phyloP scores from a whole-genome alignment of 2,113 vertebrate genomes.

The Hippolais icterina region DNA sequence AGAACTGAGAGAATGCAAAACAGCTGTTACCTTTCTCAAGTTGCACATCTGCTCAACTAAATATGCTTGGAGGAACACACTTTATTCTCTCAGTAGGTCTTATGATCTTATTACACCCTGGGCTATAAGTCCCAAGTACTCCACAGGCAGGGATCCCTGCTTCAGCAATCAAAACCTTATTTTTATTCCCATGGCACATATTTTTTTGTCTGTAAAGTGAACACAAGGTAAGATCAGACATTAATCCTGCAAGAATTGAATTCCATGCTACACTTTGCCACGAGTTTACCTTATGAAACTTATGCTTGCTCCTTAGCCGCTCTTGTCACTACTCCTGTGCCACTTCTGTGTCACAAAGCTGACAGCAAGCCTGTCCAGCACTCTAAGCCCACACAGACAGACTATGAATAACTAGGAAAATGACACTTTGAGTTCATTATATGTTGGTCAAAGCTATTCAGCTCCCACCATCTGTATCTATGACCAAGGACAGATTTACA shows the following conservation, averaged over 20 bases:
- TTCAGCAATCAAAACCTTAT: background rate
- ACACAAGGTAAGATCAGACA: background rate
- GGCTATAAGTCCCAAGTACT: background rate
- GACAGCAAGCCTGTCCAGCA: background rate
- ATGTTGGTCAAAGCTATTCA: background rate
- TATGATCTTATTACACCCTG: background rate
- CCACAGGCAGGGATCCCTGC: background rate
- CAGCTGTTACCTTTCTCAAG: background rate
- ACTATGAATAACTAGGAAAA: background rate
- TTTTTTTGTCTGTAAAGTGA: background rate
- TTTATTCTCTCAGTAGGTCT: background rate
- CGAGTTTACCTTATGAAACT: background rate
- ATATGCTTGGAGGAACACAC: background rate
- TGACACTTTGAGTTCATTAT: background rate
- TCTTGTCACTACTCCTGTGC: background rate
- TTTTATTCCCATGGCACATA: background rate
- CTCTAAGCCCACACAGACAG: background rate
- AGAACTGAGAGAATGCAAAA: background rate
- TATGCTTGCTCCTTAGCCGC: background rate
- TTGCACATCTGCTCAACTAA: background rate
- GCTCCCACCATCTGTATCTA: background rate
- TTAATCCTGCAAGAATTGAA: background rate
- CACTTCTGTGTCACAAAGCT: background rate
- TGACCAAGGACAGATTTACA: background rate
- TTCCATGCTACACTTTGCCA: background rate